Conservation (phyloP, 2,888 invertebrate genomes). For the Elegia similella region DNA sequence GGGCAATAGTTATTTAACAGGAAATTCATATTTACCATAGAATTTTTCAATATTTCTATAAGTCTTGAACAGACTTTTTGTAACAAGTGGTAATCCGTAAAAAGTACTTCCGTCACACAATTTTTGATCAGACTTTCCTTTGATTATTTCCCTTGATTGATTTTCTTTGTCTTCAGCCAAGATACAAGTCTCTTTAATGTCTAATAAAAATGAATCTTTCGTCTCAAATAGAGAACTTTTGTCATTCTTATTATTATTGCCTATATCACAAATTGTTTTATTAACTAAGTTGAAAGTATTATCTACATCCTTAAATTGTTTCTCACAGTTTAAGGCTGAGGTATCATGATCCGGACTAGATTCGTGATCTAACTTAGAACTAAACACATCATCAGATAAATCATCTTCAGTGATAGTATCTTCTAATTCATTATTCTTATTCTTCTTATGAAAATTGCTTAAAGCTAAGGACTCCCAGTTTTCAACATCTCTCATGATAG, state of each 20-base stretch:
- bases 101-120: conserved; percentile 65
- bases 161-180: conserved; percentile 31
- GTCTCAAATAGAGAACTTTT: conserved; percentile 57
- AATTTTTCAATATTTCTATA: conserved; percentile 90
- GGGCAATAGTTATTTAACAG: no score
- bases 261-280: conserved; percentile 71
- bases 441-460: conserved; percentile 33
- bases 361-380: conserved; percentile 52
- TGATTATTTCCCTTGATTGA: conserved; percentile 28
- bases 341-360: conserved; percentile 31
- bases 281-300: conserved; percentile 77
- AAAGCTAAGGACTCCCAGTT: conserved; percentile 52
- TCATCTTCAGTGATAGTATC: conserved; percentile 40
- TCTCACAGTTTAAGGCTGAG: conserved; percentile 33
- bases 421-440: conserved; percentile 23
- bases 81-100: conserved; percentile 89
- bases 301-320: conserved; percentile 48
- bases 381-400: conserved; percentile 60
- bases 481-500: conserved; percentile 35
- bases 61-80: conserved; percentile 86
- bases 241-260: conserved; percentile 39
- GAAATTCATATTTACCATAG: conserved; percentile 84
- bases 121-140: conserved; percentile 23
- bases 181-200: conserved; percentile 57
- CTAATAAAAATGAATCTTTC: conserved; percentile 66